Conservation (phyloP, 2,888 invertebrate genomes). For the Drosophila greeni region DNA sequence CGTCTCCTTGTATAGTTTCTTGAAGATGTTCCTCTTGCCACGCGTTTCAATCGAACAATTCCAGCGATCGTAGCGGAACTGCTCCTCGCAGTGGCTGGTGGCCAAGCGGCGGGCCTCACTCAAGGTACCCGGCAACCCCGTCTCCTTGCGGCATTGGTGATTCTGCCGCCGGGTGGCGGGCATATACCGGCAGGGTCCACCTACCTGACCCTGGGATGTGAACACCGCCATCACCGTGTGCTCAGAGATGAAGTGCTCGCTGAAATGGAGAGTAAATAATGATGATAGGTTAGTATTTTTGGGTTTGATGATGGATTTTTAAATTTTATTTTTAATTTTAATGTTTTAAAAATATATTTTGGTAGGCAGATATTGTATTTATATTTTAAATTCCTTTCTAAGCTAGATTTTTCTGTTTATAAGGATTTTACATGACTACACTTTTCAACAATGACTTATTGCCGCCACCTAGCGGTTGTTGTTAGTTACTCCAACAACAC, state of each 20-base stretch:
- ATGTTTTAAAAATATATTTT: neutral
- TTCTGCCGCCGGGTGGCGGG: constrained; percentile 82
- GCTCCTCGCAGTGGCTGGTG: constrained; percentile 82
- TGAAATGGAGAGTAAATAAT: constrained; percentile 21
- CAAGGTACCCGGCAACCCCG: constrained; percentile 80
- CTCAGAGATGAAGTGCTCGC: constrained; percentile 78
- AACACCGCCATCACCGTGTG: constrained; percentile 79
- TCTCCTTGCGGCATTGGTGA: constrained; percentile 82
- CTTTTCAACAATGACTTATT: neutral
- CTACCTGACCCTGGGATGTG: constrained; percentile 77
- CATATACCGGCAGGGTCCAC: constrained; percentile 82
- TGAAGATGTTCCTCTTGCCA: constrained; percentile 81
- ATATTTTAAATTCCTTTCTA: neutral
- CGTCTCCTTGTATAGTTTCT: constrained; percentile 78
- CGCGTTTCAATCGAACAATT: constrained; percentile 84
- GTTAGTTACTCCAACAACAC: neutral
- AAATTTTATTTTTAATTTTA: neutral
- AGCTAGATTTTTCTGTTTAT: too few relatives aligned
- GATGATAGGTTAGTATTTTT: neutral
- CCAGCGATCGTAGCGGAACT: constrained; percentile 86
- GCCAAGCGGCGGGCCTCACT: constrained; percentile 82
- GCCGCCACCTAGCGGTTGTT: neutral
- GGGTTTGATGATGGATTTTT: accelerated
- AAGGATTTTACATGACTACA: too few relatives aligned
- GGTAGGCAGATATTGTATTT: neutral